Base-by-base conservation (phyloP, 1,140 invertebrate genomes). In the Pygmarrhopalites habei region DNA sequence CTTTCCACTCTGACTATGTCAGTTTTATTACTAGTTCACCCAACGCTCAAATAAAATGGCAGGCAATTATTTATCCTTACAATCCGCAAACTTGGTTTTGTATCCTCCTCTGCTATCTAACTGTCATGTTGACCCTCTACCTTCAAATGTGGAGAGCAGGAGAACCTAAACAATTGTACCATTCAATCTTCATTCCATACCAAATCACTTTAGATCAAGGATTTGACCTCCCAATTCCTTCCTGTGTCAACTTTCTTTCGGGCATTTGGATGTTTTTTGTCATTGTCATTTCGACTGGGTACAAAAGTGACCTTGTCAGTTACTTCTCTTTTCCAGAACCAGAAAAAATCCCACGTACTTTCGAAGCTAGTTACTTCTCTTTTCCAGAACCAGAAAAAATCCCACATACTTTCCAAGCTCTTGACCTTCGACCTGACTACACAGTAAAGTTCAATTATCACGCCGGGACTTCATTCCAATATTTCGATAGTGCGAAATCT, bases 181-280 rank as follows among this genome's bases (percentile, higher is more conserved):
- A 63, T n/a, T 25, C 61, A 29, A 59, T 63, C 17, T 21, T 61
- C 0, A 67, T 67, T 30, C 66, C 66, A 17, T 67, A 60, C 39
- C 61, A 39, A 43, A 57, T 64, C 0, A n/a, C 35, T 1, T 7
- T 67, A 21, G 28, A 57, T 0, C 66, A 67, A 60, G 58, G 57
- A 15, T 30, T 64, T 0, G 29, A 60, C 17, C 30, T 15, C 2
- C 41, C 12, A 3, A 57, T 67, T 46, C 66, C 66, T 10, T n/a
- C 25, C 17, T 23, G 30, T 21, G 58, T 51, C 28, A 64, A 67
- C 51, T 39, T 56, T 0, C 10, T 67, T 15, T 49, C 61, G 41
- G 26, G 51, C 15, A 28, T 67, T 26, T 67, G 61, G 61, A 52
- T 67, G 60, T 14, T 64, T 4, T 67, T 61, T 43, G 25, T 61